These are phyloP conservation scores for Drosophila littoralis DNA, from an alignment of 1,140 invertebrate species.

Conservation along the genomic window DNA sequence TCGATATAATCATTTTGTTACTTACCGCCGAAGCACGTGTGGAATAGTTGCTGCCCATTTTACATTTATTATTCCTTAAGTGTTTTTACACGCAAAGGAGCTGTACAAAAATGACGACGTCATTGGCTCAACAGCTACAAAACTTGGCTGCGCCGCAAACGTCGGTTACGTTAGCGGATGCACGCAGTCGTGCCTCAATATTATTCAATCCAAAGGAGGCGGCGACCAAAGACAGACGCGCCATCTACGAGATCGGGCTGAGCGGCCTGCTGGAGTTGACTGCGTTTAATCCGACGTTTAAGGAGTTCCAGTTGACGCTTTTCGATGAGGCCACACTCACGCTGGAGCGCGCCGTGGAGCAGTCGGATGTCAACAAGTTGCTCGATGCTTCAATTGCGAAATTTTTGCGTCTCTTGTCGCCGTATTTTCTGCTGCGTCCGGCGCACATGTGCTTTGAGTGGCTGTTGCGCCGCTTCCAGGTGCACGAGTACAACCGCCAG, in stretches of 20 bases:
- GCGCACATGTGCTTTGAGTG: constrained; percentile 96
- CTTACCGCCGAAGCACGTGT: constrained; percentile 32
- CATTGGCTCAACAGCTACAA: constrained; percentile 93
- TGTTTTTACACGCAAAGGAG: constrained; percentile 11
- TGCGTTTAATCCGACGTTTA: constrained; percentile 89
- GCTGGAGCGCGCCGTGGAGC: constrained; percentile 92
- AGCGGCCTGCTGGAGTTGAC: constrained; percentile 93
- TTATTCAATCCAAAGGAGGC: constrained; percentile 96
- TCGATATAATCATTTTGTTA: constrained; percentile 18
- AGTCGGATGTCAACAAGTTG: constrained; percentile 89
- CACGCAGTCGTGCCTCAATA: constrained; percentile 91
- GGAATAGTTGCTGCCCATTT: constrained; percentile 10
- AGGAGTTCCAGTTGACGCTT: constrained; percentile 89
- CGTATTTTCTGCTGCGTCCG: constrained; percentile 93
- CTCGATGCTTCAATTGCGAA: constrained; percentile 91
- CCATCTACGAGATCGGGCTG: constrained; percentile 93
- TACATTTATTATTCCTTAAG: constrained; percentile 1
- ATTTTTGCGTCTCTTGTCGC: constrained; percentile 92
- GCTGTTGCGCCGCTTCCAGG: constrained; percentile 94
- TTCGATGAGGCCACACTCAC: constrained; percentile 90
- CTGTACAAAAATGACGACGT: constrained; percentile 86
- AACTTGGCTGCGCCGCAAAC: constrained; percentile 92
- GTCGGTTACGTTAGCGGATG: constrained; percentile 87
- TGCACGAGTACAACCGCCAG: constrained; percentile 94
- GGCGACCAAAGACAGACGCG: constrained; percentile 91